These are phyloP conservation scores for Criorhina ranunculi DNA, from an alignment of 2,888 invertebrate species.

Conservation along the genomic window DNA sequence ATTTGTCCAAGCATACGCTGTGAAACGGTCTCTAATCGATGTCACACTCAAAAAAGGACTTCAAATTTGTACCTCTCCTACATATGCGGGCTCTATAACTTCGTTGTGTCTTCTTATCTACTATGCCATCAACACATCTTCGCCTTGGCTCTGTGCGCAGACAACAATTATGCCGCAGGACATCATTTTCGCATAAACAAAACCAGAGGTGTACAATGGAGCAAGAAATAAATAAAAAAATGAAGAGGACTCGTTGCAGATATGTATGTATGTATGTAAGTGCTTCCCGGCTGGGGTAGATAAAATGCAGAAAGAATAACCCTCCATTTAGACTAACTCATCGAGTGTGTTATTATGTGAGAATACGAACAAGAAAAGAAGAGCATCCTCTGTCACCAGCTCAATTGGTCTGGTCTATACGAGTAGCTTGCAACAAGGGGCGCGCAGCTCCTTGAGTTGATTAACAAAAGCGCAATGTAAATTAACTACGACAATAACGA, in stretches of 20 bases:
- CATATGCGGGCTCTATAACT: constrained; percentile 49
- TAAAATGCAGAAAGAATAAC: constrained; percentile 37
- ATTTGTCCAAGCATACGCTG: constrained; percentile 17
- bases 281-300: constrained; percentile 2
- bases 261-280: no score
- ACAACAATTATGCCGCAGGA: constrained; percentile 63
- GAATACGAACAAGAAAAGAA: constrained; percentile 38
- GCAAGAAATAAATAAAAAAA: constrained; percentile 19
- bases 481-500: constrained; percentile 74
- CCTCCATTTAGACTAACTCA: constrained; percentile 67
- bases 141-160: constrained; percentile 15
- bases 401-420: constrained; percentile 36
- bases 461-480: constrained; percentile 76
- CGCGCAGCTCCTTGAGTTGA: constrained; percentile 64
- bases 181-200: constrained; percentile 68
- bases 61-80: constrained; percentile 44
- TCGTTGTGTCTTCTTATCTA: constrained; percentile 38
- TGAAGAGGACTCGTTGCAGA: constrained; percentile 16
- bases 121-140: constrained; percentile 60
- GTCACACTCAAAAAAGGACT: constrained; percentile 49
- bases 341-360: constrained; percentile 70
- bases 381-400: constrained; percentile 20
- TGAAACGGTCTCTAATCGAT: constrained; percentile 52
- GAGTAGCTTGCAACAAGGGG: not conserved
- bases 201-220: constrained; percentile 17